These are phyloP conservation scores for Prionace glauca DNA, from an alignment of 2,797 vertebrate genomes.

Conservation along the genomic window DNA sequence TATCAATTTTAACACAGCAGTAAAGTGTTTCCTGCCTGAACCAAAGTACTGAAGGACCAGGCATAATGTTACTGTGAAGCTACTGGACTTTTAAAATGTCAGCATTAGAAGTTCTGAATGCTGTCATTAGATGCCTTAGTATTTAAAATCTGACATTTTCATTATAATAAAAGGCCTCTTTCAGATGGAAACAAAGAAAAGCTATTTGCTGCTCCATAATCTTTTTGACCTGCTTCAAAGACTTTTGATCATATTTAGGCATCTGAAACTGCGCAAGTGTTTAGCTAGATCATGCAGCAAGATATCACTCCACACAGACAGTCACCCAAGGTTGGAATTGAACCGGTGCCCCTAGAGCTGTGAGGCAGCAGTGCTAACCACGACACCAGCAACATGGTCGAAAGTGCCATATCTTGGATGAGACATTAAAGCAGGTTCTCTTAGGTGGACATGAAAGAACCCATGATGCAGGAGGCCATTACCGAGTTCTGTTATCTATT, in stretches of 20 bases:
- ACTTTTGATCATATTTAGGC: neutral
- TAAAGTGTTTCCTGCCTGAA: neutral
- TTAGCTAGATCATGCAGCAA: neutral
- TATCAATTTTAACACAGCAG: neutral
- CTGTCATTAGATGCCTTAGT: neutral
- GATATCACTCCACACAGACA: neutral
- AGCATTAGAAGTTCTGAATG: neutral
- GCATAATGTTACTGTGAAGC: neutral
- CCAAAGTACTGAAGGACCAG: neutral
- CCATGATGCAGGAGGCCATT: too few relatives aligned
- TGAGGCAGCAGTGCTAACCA: too few relatives aligned
- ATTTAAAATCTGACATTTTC: slow-evolving; percentile 34
- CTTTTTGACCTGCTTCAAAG: neutral
- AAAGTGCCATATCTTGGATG: too few relatives aligned
- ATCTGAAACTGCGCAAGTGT: too few relatives aligned
- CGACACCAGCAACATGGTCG: too few relatives aligned
- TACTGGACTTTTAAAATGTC: neutral
- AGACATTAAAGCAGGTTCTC: too few relatives aligned
- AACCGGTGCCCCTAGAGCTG: too few relatives aligned
- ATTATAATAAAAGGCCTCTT: neutral
- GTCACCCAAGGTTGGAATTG: too few relatives aligned
- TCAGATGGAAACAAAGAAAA: neutral
- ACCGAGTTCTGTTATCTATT: too few relatives aligned
- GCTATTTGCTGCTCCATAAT: neutral
- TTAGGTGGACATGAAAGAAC: too few relatives aligned